Percentiles rank a stretch among this genome's conserved stretches.
These are phyloP conservation scores for Dinothrombium tinctorium DNA, from an alignment of 1,140 invertebrate genomes.

Conservation along the genomic window DNA sequence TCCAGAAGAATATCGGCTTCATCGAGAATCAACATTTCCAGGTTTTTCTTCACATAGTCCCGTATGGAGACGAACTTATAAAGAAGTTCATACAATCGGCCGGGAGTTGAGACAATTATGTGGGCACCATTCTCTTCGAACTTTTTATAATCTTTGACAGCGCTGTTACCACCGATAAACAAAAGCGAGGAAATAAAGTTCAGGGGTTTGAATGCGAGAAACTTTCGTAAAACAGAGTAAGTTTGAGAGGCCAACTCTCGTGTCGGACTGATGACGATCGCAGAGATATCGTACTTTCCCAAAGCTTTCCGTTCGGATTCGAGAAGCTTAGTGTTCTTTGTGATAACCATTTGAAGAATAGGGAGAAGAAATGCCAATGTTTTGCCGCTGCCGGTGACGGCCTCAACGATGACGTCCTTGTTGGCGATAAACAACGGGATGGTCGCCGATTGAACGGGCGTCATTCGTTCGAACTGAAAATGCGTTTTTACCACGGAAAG, in stretches of 20 bases:
- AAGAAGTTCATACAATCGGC: constrained; percentile 66
- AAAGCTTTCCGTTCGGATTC: too few relatives aligned
- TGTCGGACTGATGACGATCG: constrained; percentile 76
- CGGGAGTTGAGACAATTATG: constrained; percentile 75
- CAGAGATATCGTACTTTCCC: not conserved
- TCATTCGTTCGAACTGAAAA: constrained; percentile 37
- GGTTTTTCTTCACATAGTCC: constrained; percentile 8
- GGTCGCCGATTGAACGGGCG: constrained; percentile 52
- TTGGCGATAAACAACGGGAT: constrained; percentile 59
- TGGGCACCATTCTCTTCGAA: constrained; percentile 46
- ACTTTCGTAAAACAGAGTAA: constrained; percentile 39
- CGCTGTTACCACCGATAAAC: constrained; percentile 54
- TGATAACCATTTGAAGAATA: constrained; percentile 53
- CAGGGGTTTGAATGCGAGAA: constrained; percentile 26
- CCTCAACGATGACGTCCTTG: constrained; percentile 90
- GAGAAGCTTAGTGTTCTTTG: constrained; percentile 16
- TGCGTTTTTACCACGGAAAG: constrained; percentile 24
- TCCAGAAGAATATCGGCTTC: constrained; percentile 88
- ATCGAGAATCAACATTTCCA: constrained; percentile 82
- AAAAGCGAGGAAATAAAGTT: constrained; percentile 25
- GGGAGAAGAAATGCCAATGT: constrained; percentile 84
- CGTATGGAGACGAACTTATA: constrained; percentile 4
- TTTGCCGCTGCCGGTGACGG: constrained; percentile 89
- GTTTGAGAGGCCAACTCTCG: constrained; percentile 77
- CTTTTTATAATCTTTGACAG: constrained; percentile 36